Conservation (phyloP, 1,140 invertebrate genomes). For the Kradibia gibbosae region DNA sequence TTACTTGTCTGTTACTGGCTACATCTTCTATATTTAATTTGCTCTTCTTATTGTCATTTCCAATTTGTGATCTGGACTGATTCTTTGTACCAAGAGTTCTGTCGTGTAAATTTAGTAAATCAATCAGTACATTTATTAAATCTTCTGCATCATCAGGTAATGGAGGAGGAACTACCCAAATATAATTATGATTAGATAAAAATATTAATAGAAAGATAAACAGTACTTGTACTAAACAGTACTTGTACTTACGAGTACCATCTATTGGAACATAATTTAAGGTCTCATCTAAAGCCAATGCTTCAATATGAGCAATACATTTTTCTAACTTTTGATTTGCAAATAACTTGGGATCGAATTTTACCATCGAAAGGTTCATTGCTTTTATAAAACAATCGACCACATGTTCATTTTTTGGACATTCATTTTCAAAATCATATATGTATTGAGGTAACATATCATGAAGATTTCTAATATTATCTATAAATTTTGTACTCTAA, state of each 20-base stretch:
- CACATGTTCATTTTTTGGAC: slow-evolving; percentile 11
- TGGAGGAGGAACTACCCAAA: slow-evolving; percentile 34
- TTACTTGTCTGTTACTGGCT: slow-evolving; percentile 14
- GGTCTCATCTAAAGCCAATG: slow-evolving; percentile 37
- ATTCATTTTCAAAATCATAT: slow-evolving; percentile 32
- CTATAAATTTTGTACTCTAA: background rate
- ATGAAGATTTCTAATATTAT: slow-evolving; percentile 16
- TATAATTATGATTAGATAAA: background rate
- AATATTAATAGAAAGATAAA: background rate
- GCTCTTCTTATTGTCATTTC: background rate
- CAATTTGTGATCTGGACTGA: background rate
- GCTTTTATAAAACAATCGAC: slow-evolving; percentile 25
- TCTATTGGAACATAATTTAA: slow-evolving; percentile 21
- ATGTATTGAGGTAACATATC: background rate
- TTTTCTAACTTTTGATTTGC: slow-evolving; percentile 43
- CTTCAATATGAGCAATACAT: slow-evolving; percentile 48
- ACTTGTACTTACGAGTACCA: slow-evolving; percentile 19
- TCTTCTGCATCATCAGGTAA: background rate
- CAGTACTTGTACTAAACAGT: background rate
- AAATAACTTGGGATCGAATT: slow-evolving; percentile 23
- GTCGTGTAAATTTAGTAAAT: background rate
- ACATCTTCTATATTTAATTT: slow-evolving; percentile 15
- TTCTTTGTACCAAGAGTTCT: background rate
- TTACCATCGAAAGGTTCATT: slow-evolving; percentile 4
- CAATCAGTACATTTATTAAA: background rate